Evolutionary conservation across 2,888 invertebrate genomes (phyloP).

Genomic region (Tenodera sinensis): DNA sequence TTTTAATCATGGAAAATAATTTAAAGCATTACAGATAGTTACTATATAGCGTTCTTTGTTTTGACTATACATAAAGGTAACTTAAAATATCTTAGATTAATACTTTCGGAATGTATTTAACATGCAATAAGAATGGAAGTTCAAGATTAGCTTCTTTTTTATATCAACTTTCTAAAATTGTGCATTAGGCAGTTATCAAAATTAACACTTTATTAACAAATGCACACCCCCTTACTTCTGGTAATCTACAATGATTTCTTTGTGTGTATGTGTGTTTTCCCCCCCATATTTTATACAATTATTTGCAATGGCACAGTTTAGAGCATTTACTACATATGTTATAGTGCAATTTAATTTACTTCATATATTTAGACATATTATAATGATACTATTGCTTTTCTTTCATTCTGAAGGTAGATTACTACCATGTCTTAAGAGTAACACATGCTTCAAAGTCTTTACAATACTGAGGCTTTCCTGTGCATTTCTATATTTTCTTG

Average conservation of each 20-base stretch:
- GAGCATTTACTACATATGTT: background rate
- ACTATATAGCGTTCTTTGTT: background rate
- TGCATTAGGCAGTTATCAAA: background rate
- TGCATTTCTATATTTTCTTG: background rate
- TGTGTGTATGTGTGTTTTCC: background rate
- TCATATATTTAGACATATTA: background rate
- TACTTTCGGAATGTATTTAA: background rate
- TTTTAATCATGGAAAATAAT: too few relatives aligned
- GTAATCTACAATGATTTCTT: background rate
- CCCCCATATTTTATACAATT: background rate
- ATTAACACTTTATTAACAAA: background rate
- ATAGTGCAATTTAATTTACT: background rate
- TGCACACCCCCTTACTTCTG: background rate
- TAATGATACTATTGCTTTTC: background rate
- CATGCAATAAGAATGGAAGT: background rate
- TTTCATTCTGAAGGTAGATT: background rate
- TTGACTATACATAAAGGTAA: background rate
- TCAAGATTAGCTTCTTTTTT: background rate
- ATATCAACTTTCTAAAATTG: background rate
- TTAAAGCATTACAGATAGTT: too few relatives aligned
- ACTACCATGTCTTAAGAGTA: background rate
- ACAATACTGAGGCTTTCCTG: background rate
- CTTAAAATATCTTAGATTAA: background rate
- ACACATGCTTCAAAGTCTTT: background rate
- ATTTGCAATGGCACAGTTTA: conserved; percentile 6